Base-by-base conservation (phyloP, 2,113 vertebrate genomes). In the Rhinichthys klamathensis region DNA sequence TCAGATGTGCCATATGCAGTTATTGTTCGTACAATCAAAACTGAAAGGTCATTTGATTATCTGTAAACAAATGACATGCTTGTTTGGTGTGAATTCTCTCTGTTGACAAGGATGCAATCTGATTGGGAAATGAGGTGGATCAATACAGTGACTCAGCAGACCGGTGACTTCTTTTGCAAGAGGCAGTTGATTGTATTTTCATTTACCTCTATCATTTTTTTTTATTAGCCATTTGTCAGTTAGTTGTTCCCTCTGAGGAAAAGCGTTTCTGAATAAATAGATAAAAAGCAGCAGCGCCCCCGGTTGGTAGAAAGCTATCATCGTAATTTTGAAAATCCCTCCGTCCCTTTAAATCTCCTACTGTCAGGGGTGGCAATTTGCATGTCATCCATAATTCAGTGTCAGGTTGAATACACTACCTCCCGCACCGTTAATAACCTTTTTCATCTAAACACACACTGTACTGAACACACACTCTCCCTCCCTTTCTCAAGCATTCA, bases 381-480 rank as follows among this genome's bases (percentile, higher is more conserved):
- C 87, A 83, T 88, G 30, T 88, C 73, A 85, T 85, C 46, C 81
- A 82, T 88, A 88, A 83, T 88, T 85, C 46, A 80, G 27, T 76
- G 83, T 81, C 60, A 61, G n/a, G 6, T 38, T 46, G 74, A 84
- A 35, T 76, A 69, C 54, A 41, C 56, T 23, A 30, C 73, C 65
- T 82, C 63, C 79, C 61, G 27, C 44, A 58, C 13, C 27, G n/a
- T 27, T 82, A 54, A 75, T 88, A 88, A 85, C 83, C 83, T 85
- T 88, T 76, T 38, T 77, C 44, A 63, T 21, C n/a, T 32, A 61
- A 56, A 82, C 25, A 70, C 82, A 61, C 69, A 38, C 38, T 30
- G 25, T 27, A 12, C 11, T 18, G 12, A 80, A 76, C 70, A 86
- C 79, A 63, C 72, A 76, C 67, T 38, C 13, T 51, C 27, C 16